Base-by-base conservation (phyloP, 2,113 vertebrate species). In the Orthochromis malagaraziensis region DNA sequence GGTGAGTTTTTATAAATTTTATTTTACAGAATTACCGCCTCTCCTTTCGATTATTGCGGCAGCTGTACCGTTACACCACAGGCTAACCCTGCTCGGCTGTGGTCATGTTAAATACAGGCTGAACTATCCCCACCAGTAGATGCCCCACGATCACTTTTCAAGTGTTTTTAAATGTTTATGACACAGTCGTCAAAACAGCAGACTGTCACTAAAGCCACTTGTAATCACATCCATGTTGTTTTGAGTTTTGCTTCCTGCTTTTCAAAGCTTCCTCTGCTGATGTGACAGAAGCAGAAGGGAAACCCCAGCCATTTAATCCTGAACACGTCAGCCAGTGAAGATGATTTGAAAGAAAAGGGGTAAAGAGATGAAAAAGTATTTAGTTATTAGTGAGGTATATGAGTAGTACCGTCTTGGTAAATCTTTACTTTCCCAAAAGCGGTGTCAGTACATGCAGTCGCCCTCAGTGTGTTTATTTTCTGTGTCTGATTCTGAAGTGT, bases 161-260 rank as follows among this genome's bases (percentile, higher is more conserved):
- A 19, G 10, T 1, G 60, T 65, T 65, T 65, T 65, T 1, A 38
- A 65, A 65, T 21, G 6, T 10, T n/a, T 82, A 2, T 79, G 47
- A 33, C 21, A 12, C 10, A 4, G n/a, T 29, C 1, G 42, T 79
- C 5, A 31, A 12, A 81, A 38, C 49, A 75, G n/a, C 57, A 31
- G 8, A 11, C 17, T 49, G 33, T 33, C 11, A n/a, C 8, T 13
- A 6, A 33, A 54, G 47, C 4, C 6, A 9, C 17, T 82, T 68
- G 16, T 24, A 84, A n/a, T 51, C 31, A 17, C 63, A 88, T 84
- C 77, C 81, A 80, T 35, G 53, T 26, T 79, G 60, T 14, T 31
- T 58, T 63, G 55, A 57, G 11, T 35, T 84, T 84, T 87, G 87
- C 94, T 96, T 96, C 96, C 95, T 96, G 95, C 88, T 94, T 95